phyloP scores from a whole-genome alignment of 2,113 vertebrate species.

The Sardina pilchardus region DNA sequence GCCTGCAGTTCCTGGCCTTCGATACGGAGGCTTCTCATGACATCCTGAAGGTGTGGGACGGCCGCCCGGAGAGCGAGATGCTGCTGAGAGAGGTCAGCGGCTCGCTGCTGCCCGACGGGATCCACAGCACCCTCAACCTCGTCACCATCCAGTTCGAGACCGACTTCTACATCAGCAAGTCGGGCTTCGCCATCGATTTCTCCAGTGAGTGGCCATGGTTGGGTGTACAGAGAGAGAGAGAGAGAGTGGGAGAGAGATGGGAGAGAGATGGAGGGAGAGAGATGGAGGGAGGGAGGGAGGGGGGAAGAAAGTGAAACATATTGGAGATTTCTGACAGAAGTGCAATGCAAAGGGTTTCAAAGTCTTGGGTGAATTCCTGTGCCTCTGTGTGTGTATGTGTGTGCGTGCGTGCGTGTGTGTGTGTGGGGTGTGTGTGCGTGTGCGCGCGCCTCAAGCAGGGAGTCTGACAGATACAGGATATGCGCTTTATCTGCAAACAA shows the following conservation, averaged over 20 bases:
- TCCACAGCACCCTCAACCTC: conserved; percentile 94
- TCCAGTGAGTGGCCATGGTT: conserved; percentile 82
- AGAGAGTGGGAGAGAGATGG: background rate
- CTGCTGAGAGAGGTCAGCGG: conserved; percentile 93
- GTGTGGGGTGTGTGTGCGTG: too few species aligned
- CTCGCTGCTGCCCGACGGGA: conserved; percentile 92
- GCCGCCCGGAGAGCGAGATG: conserved; percentile 94
- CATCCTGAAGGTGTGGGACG: conserved; percentile 96
- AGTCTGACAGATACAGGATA: too few species aligned
- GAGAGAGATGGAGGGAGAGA: background rate
- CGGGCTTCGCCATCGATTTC: conserved; percentile 97
- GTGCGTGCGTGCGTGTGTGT: too few species aligned
- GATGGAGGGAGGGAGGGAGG: background rate
- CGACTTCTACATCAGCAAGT: conserved; percentile 99
- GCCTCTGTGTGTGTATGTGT: too few species aligned
- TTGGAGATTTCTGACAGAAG: background rate
- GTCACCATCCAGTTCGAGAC: conserved; percentile 98
- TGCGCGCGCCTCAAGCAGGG: too few species aligned
- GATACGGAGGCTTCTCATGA: conserved; percentile 98
- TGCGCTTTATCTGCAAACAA: too few species aligned
- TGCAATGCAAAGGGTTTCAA: background rate
- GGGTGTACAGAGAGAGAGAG: background rate
- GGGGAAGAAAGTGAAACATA: background rate
- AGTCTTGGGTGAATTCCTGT: too few species aligned
- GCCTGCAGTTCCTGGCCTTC: conserved; percentile 95